Evolutionary conservation across 1,140 invertebrate species (phyloP), one percentile per base, ranked within the genome.

Genomic region (Planococcus citri): DNA sequence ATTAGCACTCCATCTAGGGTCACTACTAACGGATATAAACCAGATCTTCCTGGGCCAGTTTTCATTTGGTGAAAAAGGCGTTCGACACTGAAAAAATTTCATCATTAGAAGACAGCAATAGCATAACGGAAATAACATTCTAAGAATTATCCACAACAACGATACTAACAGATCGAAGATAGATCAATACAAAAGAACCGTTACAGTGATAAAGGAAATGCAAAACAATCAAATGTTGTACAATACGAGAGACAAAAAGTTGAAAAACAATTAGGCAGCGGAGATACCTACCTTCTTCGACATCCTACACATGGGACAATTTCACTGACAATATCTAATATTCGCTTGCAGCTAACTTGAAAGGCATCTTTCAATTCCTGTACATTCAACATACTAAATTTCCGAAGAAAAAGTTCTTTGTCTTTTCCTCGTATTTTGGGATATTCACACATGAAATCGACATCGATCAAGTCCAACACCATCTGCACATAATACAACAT

Each of bases 271-370:
- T n/a, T n/a, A n/a, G n/a, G n/a, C n/a, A n/a, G n/a, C n/a, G n/a
- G n/a, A 33, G 41, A 9, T 29, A 58, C 72, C 75, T 82, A 92
- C 91, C 90, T 94, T 84, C 89, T 84, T 73, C 92, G 83, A 79
- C 92, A 95, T 64, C 93, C 92, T 76, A 95, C 90, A 83, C 93
- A 95, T 69, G 92, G 91, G 75, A 95, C 91, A 76, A 87, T 87
- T 80, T 94, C 90, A 79, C 90, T 87, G 68, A 95, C 81, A 75
- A 94, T 86, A 73, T 85, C 84, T 74, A 92, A 83, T 70, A 95
- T 86, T 79, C 92, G 88, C 74, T 87, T 85, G 74, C 85, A 87
- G n/a, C 86, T 87, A 41, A 94, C 91, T 82, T 89, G 84, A 73
- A 95, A 85, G 17, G 92, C 90, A 72, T 84, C 80, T 74, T 87